Percentiles rank a stretch among this genome's conserved stretches.
Evolutionary conservation across 2,113 vertebrate genomes (phyloP).

Genomic region (Erythrolamprus reginae): DNA sequence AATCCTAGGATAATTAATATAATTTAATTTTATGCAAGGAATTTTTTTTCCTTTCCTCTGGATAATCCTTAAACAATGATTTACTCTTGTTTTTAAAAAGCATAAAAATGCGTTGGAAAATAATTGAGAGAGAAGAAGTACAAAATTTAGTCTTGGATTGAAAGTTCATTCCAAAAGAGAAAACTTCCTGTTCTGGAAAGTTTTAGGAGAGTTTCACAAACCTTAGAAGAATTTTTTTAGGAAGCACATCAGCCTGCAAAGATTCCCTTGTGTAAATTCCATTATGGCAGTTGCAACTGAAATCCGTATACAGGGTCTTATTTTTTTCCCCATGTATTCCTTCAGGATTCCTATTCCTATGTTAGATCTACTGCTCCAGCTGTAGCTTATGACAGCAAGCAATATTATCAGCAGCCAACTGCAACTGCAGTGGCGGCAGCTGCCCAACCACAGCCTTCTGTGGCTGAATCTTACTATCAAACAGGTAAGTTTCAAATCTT

Average conservation of each 20-base stretch:
- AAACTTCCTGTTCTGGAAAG: not conserved
- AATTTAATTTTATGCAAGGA: not conserved
- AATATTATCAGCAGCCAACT: slow-evolving; percentile 95
- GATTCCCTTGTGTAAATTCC: not conserved
- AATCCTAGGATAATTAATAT: not conserved
- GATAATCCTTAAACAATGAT: not conserved
- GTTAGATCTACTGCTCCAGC: slow-evolving; percentile 91
- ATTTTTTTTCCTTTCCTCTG: not conserved
- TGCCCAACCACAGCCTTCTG: slow-evolving; percentile 87
- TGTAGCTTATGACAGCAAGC: slow-evolving; percentile 93
- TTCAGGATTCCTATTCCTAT: slow-evolving; percentile 93
- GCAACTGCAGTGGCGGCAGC: slow-evolving; percentile 82
- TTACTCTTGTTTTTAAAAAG: not conserved
- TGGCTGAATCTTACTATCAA: slow-evolving; percentile 96
- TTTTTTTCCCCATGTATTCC: slow-evolving; percentile 12
- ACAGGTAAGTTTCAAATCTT: slow-evolving; percentile 73
- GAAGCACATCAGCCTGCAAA: not conserved
- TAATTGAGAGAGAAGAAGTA: not conserved
- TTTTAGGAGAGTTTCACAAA: not conserved
- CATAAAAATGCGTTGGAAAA: not conserved
- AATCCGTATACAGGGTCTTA: not conserved
- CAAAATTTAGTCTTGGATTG: not conserved
- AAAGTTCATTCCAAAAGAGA: not conserved
- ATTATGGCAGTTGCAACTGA: not conserved
- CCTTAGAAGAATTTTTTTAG: not conserved